Percentiles rank a stretch among this genome's conserved stretches.
These are phyloP conservation scores for Papilio gigon DNA, from an alignment of 2,888 invertebrate genomes.

Conservation along the genomic window DNA sequence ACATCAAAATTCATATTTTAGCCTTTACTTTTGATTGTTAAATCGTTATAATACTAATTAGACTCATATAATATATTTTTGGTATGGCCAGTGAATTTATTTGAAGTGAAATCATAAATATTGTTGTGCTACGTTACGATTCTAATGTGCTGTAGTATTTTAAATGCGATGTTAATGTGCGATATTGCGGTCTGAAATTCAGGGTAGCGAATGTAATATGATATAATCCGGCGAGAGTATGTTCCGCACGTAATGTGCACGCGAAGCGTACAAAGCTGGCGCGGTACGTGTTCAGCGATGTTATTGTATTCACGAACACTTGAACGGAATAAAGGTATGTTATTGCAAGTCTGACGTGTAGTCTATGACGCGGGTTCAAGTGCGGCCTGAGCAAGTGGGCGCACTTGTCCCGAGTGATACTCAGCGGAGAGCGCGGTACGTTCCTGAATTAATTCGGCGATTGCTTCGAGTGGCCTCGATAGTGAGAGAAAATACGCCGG, in stretches of 20 bases:
- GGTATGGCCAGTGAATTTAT: too few species aligned
- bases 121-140: neutral
- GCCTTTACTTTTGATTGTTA: too few species aligned
- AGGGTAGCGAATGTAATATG: conserved; percentile 37
- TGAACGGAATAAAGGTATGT: conserved; percentile 41
- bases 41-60: too few species aligned
- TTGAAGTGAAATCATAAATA: neutral
- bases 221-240: conserved; percentile 37
- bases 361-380: conserved; percentile 41
- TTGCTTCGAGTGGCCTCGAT: conserved; percentile 47
- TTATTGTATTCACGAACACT: conserved; percentile 41
- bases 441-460: conserved; percentile 50
- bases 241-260: conserved; percentile 36
- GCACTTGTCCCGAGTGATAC: conserved; percentile 49
- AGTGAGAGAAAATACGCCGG: conserved; percentile 37
- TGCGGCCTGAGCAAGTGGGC: conserved; percentile 39
- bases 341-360: conserved; percentile 40
- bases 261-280: conserved; percentile 38
- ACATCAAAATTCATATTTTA: neutral
- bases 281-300: conserved; percentile 39
- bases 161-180: conserved; percentile 7
- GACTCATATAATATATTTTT: too few species aligned
- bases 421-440: conserved; percentile 47
- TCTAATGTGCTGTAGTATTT: conserved; percentile 3
- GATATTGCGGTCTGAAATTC: conserved; percentile 28